Percentiles rank a stretch among this genome's conserved stretches.
Evolutionary conservation across 2,888 invertebrate genomes (phyloP).

Genomic region (Eupithecia subfuscata): DNA sequence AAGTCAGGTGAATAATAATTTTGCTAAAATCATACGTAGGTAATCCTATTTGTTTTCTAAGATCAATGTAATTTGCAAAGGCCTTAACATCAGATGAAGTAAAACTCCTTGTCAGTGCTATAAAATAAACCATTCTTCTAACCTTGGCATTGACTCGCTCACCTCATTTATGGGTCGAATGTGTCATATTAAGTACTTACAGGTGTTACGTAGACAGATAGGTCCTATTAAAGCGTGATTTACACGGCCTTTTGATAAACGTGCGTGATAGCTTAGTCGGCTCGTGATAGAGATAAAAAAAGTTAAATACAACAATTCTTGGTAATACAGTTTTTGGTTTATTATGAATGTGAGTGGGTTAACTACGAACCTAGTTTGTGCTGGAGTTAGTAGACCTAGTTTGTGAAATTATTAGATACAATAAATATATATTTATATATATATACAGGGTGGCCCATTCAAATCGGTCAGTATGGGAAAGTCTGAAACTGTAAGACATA

Average conservation of each 20-base stretch:
- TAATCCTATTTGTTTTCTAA: too few species aligned
- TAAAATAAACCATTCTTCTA: constrained; percentile 5
- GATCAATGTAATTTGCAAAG: too few species aligned
- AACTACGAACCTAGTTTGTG: too few species aligned
- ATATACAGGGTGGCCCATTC: too few species aligned
- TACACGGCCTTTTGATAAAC: neutral
- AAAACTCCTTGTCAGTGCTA: neutral
- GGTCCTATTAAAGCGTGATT: neutral
- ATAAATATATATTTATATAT: too few species aligned
- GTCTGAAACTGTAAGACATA: too few species aligned
- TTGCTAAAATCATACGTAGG: too few species aligned
- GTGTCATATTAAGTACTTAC: constrained; percentile 2
- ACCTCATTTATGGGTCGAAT: constrained; percentile 30
- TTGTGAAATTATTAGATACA: too few species aligned
- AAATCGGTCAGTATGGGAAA: too few species aligned
- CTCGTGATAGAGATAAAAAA: neutral
- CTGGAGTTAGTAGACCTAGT: too few species aligned
- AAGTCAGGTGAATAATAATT: neutral
- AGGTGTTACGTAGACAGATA: neutral
- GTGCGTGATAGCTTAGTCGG: neutral
- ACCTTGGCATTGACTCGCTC: constrained; percentile 37
- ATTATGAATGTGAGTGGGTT: too few species aligned
- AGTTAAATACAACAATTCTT: neutral
- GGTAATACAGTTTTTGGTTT: neutral
- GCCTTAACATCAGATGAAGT: too few species aligned